A percentile compares a stretch with the other conserved stretches of the same genome.
Evolutionary conservation across 1,140 invertebrate genomes (phyloP).

Genomic region (Meloidogyne floridensis): DNA sequence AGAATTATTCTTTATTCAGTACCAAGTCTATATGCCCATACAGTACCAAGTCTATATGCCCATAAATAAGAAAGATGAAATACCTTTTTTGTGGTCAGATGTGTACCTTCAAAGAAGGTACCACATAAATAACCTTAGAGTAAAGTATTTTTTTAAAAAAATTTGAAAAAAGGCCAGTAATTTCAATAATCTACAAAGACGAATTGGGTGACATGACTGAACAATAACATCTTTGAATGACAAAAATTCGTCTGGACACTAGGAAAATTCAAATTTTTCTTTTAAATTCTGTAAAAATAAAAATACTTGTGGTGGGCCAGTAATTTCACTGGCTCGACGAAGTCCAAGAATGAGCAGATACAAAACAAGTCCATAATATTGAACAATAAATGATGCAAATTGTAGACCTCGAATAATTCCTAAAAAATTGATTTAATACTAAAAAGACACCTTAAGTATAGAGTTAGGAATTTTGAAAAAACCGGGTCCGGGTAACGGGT

Average conservation of each 20-base stretch:
- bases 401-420: slow-evolving; percentile 91
- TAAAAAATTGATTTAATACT: not conserved
- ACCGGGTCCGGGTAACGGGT: too few species aligned
- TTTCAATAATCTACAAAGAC: slow-evolving; percentile 90
- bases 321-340: slow-evolving; percentile 95
- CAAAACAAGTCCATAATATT: slow-evolving; percentile 89
- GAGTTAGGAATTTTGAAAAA: too few species aligned
- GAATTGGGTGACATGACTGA: slow-evolving; percentile 90
- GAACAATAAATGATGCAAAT: slow-evolving; percentile 97
- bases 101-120: too few species aligned
- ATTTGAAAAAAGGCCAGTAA: slow-evolving; percentile 95
- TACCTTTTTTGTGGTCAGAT: too few species aligned
- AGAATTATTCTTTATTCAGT: too few species aligned
- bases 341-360: slow-evolving; percentile 92
- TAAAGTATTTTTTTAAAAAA: too few species aligned
- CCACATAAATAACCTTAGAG: slow-evolving; percentile 16
- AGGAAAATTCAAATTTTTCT: slow-evolving; percentile 6
- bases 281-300: not conserved
- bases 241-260: slow-evolving; percentile 64
- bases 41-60: too few species aligned
- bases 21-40: too few species aligned
- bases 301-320: slow-evolving; percentile 88
- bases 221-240: slow-evolving; percentile 75
- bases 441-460: too few species aligned
- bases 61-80: slow-evolving; percentile 70